Conservation (phyloP, 1,140 invertebrate genomes). For the Rhopalosiphum padi region DNA sequence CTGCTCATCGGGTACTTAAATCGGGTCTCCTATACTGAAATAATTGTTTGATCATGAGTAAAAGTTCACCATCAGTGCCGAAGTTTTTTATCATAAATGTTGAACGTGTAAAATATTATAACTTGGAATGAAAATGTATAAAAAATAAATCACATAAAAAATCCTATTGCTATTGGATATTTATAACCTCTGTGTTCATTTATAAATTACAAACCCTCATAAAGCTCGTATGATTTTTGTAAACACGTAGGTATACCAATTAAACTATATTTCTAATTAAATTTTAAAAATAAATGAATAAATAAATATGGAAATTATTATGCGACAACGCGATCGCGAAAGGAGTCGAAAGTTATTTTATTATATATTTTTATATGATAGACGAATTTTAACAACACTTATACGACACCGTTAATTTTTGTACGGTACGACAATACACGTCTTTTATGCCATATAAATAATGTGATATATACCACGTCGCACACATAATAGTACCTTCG, state of each 20-base stretch:
- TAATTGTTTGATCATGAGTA: no score
- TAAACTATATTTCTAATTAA: no score
- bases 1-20: background rate
- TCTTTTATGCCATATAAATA: background rate
- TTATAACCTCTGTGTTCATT: background rate
- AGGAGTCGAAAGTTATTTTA: background rate
- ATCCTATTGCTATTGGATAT: background rate
- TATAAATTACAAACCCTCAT: background rate
- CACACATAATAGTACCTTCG: background rate
- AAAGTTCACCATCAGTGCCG: background rate
- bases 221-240: no score
- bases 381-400: no score
- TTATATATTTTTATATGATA: no score
- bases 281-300: background rate
- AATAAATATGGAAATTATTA: no score
- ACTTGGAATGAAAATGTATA: background rate
- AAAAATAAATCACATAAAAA: background rate
- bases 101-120: background rate
- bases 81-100: background rate
- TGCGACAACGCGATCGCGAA: background rate
- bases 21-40: background rate
- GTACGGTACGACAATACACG: background rate
- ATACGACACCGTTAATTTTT: no score
- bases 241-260: no score
- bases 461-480: background rate